These are phyloP conservation scores for Ephydatia muelleri DNA, from an alignment of 37 sponge, comb jelly and placozoan genomes.

Conservation along the genomic window DNA sequence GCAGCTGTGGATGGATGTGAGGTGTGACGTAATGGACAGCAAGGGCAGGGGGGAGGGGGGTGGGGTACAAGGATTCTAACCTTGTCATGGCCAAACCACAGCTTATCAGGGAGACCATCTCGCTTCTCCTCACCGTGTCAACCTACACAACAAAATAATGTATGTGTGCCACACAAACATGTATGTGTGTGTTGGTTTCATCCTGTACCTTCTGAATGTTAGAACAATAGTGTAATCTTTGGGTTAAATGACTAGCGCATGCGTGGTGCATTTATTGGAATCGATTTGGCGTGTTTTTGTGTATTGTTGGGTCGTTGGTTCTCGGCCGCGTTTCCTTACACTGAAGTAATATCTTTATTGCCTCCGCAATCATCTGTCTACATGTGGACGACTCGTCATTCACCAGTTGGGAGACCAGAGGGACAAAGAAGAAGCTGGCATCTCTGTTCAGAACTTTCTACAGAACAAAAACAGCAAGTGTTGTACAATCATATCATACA, in stretches of 20 bases:
- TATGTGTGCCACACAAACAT: not conserved
- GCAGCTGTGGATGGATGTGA: slow-evolving; percentile 37
- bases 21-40: not conserved
- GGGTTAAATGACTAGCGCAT: too few relatives aligned
- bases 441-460: slow-evolving; percentile 36
- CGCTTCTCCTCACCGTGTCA: slow-evolving; percentile 26
- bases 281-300: too few relatives aligned
- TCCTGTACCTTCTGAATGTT: slow-evolving; percentile 60
- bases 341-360: slow-evolving; percentile 49
- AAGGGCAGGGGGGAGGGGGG: not conserved
- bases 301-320: too few relatives aligned
- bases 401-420: slow-evolving; percentile 67
- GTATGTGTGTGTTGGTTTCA: not conserved
- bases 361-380: slow-evolving; percentile 59
- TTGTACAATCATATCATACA: too few relatives aligned
- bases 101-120: slow-evolving; percentile 20
- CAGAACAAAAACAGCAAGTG: not conserved
- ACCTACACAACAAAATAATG: slow-evolving; percentile 20
- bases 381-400: slow-evolving; percentile 79
- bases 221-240: too few relatives aligned
- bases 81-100: slow-evolving; percentile 35
- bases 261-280: too few relatives aligned
- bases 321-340: too few relatives aligned
- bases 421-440: slow-evolving; percentile 75
- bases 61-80: slow-evolving; percentile 20